Conservation (phyloP, 1,140 invertebrate genomes). For the Drosophila bifasciata region DNA sequence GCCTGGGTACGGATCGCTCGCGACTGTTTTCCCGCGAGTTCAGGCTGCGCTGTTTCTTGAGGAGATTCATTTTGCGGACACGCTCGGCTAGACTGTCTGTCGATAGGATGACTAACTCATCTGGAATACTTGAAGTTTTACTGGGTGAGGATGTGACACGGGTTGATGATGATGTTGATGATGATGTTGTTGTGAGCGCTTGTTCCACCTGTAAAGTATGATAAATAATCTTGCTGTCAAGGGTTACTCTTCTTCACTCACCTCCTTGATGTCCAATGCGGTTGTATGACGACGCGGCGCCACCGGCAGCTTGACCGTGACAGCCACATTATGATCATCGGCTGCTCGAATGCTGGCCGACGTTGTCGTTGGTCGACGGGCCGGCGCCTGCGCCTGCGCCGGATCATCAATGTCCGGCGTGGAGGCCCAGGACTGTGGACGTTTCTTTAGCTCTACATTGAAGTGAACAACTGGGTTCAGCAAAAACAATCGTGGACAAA, state of each 20-base stretch:
- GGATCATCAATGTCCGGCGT: slow-evolving; percentile 88
- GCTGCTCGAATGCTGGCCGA: slow-evolving; percentile 17
- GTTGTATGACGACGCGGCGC: slow-evolving; percentile 86
- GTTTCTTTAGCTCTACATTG: slow-evolving; percentile 82
- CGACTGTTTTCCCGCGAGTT: slow-evolving; percentile 85
- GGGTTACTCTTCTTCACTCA: slow-evolving; percentile 50
- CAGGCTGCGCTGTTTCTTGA: slow-evolving; percentile 85
- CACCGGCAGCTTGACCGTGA: slow-evolving; percentile 88
- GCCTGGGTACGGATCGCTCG: slow-evolving; percentile 81
- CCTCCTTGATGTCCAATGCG: slow-evolving; percentile 85
- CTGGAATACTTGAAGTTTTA: slow-evolving; percentile 81
- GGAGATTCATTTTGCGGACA: slow-evolving; percentile 87
- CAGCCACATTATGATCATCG: slow-evolving; percentile 83
- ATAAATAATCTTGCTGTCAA: background rate
- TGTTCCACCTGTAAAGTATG: slow-evolving; percentile 64
- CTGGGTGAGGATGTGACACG: slow-evolving; percentile 84
- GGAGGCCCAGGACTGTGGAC: slow-evolving; percentile 88
- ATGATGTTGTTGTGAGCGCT: slow-evolving; percentile 45
- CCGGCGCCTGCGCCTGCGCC: slow-evolving; percentile 6
- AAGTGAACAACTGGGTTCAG: slow-evolving; percentile 86
- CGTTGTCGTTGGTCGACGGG: slow-evolving; percentile 17
- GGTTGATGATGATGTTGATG: slow-evolving; percentile 49
- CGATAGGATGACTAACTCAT: slow-evolving; percentile 85
- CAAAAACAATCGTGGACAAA: slow-evolving; percentile 55
- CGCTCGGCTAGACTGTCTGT: slow-evolving; percentile 86